These are phyloP conservation scores for Amazona ochrocephala DNA, from an alignment of 2,797 vertebrate species.

Conservation along the genomic window DNA sequence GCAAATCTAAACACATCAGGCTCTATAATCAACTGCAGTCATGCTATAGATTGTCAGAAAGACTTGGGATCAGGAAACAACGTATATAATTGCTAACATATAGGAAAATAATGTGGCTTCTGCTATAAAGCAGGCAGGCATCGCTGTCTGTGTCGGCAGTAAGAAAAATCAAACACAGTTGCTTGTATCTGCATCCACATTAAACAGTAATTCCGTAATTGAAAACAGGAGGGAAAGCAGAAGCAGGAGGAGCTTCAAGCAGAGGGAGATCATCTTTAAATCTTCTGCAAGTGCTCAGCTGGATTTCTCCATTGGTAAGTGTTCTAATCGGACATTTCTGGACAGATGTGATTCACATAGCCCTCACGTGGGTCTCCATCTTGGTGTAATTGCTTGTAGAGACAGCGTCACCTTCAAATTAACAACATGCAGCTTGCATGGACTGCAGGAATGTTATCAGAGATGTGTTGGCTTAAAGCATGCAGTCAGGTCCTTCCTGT, in stretches of 20 bases:
- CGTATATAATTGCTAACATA: neutral
- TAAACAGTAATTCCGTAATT: neutral
- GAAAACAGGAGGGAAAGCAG: constrained; percentile 9
- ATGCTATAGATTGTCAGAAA: neutral
- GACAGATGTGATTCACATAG: neutral
- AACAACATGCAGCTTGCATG: neutral
- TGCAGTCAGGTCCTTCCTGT: neutral
- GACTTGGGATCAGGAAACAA: neutral
- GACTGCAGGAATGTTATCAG: neutral
- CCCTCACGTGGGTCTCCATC: neutral
- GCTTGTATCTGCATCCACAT: neutral
- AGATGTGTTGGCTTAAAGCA: rapidly evolving
- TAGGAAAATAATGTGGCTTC: neutral
- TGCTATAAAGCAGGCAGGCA: constrained; percentile 1
- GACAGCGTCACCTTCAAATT: neutral
- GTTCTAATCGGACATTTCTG: neutral
- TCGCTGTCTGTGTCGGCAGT: neutral
- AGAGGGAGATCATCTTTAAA: neutral
- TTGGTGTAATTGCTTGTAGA: neutral
- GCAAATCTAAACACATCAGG: neutral
- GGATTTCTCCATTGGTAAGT: rapidly evolving
- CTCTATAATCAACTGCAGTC: neutral
- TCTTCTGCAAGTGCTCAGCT: neutral
- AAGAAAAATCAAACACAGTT: constrained; percentile 10
- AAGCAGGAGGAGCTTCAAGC: neutral